Evolutionary conservation across 2,888 invertebrate species (phyloP), one percentile per base, ranked within the genome.

Genomic region (Drosophila sordidapex): DNA sequence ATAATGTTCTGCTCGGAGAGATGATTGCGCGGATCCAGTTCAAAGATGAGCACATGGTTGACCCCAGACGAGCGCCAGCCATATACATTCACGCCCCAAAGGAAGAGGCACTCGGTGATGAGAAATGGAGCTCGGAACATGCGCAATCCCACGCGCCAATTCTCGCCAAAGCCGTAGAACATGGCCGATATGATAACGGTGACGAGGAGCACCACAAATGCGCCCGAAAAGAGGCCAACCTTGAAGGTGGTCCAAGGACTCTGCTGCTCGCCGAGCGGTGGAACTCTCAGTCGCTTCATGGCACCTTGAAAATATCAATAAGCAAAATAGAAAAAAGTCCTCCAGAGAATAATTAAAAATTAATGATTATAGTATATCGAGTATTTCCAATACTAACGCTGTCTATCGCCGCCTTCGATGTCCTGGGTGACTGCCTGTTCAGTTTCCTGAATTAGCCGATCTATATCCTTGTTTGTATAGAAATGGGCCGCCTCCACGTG

Each of bases 211-310:
- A 97, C 96, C 63, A 97, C 93, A 92, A 97, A 97, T 33, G 96
- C 96, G 29, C 98, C 98, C 10, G 96, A 95, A 92, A 97, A 97
- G 5, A 98, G 94, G 1, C 98, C 98, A 92, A 96, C 96, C 94
- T 96, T 96, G 89, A 97, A 97, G 1, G 97, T 97, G 4, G 96
- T 97, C 95, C 96, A 96, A 0, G 96, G 96, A 71, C 96, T 96
- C 90, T 96, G 96, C 85, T 96, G 96, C 92, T 97, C 97, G 18
- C 97, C 97, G 33, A 98, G 93, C 4, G 98, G 98, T 1, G 97
- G 98, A 1, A 97, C 97, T 61, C 97, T 93, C 29, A 98, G 93
- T 48, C 97, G 94, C 92, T 98, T 98, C 98, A 98, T 98, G 4
- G 97, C 98, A 43, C 89, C 96, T 79, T 15, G 0, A 21, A 49